These are phyloP conservation scores for Pterocles burchelli DNA, from an alignment of 2,113 vertebrate species.

Conservation along the genomic window DNA sequence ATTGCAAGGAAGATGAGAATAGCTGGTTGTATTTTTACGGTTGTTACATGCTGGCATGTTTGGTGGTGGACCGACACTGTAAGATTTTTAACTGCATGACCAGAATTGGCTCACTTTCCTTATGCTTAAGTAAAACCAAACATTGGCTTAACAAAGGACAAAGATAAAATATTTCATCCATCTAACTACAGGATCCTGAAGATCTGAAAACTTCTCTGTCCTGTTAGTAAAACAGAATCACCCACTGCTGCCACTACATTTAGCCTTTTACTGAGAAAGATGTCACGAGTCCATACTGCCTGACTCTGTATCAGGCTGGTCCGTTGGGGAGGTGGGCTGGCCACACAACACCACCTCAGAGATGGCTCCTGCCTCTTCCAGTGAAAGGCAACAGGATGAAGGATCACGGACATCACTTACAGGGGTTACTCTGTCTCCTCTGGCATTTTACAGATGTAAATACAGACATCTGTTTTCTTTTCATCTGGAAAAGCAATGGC, in stretches of 20 bases:
- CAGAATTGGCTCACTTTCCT: not conserved
- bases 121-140: not conserved
- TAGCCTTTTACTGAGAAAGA: not conserved
- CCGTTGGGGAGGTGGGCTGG: not conserved
- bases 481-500: not conserved
- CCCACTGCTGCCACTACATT: not conserved
- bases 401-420: not conserved
- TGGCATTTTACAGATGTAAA: not conserved
- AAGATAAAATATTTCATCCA: not conserved
- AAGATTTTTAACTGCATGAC: not conserved
- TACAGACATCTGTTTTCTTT: not conserved
- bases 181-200: not conserved
- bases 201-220: not conserved
- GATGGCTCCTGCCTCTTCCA: not conserved
- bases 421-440: not conserved
- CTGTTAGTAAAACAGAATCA: not conserved
- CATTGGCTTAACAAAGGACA: not conserved
- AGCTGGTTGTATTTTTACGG: not conserved
- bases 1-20: not conserved
- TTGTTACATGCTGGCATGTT: not conserved
- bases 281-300: accelerated
- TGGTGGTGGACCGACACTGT: not conserved
- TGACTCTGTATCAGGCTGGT: not conserved
- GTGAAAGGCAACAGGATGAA: not conserved
- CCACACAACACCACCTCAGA: not conserved